Evolutionary conservation across 1,140 invertebrate species (phyloP).

Genomic region (Lysiphlebus fabarum): DNA sequence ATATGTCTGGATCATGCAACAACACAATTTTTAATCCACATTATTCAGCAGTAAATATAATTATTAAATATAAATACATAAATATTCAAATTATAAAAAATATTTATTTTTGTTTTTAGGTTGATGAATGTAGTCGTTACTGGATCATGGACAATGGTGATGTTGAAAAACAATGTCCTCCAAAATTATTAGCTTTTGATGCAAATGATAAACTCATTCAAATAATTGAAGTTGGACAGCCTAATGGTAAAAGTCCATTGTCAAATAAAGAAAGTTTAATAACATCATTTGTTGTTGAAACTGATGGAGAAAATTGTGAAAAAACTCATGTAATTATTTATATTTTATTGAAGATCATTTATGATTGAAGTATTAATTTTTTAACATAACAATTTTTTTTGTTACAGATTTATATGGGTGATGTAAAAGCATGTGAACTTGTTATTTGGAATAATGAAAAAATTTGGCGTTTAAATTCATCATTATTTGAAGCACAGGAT

Average conservation of each 20-base stretch:
- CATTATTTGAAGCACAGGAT: conserved; percentile 23
- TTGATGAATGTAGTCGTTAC: conserved; percentile 53
- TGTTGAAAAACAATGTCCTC: conserved; percentile 43
- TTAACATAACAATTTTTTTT: too few relatives aligned
- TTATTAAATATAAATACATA: background rate
- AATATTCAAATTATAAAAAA: too few relatives aligned
- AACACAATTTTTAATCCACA: conserved; percentile 18
- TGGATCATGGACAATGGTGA: conserved; percentile 57
- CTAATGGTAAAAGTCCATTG: conserved; percentile 24
- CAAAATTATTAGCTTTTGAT: conserved; percentile 54
- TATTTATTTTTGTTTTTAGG: conserved; percentile 40
- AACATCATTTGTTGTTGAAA: conserved; percentile 31
- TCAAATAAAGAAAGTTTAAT: conserved; percentile 27
- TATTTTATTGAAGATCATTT: too few relatives aligned
- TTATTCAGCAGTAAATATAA: background rate
- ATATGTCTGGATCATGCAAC: conserved; percentile 32
- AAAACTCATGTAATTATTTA: conserved; percentile 25
- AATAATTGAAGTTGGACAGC: conserved; percentile 41
- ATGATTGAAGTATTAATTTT: too few relatives aligned
- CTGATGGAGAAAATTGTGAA: conserved; percentile 23
- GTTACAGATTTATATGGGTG: conserved; percentile 45
- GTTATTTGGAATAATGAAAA: conserved; percentile 33
- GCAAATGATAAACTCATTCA: conserved; percentile 48
- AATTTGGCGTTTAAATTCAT: conserved; percentile 38
- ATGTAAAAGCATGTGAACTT: conserved; percentile 43